Conservation (phyloP, 2,797 vertebrate species). For the Babyrousa celebensis region DNA sequence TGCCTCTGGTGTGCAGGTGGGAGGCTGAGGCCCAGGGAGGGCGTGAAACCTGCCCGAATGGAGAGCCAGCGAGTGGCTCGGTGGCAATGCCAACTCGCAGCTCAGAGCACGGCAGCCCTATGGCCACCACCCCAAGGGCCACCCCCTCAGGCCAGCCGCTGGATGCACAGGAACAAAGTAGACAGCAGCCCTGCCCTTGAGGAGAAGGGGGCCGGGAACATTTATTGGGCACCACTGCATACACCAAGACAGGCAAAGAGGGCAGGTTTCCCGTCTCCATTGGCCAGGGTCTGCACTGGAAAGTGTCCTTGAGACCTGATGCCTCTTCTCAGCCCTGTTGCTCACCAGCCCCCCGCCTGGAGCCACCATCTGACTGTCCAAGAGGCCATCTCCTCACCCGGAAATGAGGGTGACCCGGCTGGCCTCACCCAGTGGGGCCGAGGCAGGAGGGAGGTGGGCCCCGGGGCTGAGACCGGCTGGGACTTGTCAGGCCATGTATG, state of each 20-base stretch:
- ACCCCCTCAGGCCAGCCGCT: not conserved
- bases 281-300: not conserved
- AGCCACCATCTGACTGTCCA: rapidly evolving
- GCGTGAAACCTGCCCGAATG: rapidly evolving
- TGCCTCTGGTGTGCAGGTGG: rapidly evolving
- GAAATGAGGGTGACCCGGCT: too few relatives aligned
- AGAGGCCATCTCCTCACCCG: too few relatives aligned
- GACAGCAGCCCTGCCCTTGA: not conserved
- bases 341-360: rapidly evolving
- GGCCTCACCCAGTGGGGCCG: too few relatives aligned
- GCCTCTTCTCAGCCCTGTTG: rapidly evolving
- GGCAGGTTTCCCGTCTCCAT: rapidly evolving
- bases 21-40: not conserved
- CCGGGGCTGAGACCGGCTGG: too few relatives aligned
- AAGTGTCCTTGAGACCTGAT: not conserved
- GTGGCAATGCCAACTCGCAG: rapidly evolving
- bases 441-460: too few relatives aligned
- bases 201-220: not conserved
- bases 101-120: rapidly evolving
- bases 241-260: not conserved
- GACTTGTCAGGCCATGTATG: too few relatives aligned
- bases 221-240: not conserved
- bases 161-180: rapidly evolving
- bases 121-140: not conserved
- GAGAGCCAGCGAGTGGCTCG: rapidly evolving